phyloP scores from a whole-genome alignment of 2,113 vertebrate genomes.

The Salvelinus namaycush region DNA sequence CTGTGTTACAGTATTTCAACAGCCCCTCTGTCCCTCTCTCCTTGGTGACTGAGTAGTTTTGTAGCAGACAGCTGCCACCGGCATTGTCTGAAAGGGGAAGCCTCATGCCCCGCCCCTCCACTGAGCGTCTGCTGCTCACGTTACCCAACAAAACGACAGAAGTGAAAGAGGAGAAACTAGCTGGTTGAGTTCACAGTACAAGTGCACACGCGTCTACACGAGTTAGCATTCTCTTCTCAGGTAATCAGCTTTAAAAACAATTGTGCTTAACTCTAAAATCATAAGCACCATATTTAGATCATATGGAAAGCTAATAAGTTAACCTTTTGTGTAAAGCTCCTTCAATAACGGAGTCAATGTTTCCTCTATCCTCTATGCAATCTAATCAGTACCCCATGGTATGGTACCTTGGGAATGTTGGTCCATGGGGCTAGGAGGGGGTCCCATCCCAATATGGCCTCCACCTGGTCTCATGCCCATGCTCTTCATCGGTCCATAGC shows the following conservation, averaged over 20 bases:
- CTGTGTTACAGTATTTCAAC: background rate
- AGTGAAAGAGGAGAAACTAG: conserved; percentile 56
- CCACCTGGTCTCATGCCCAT: conserved; percentile 85
- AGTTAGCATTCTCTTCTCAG: no score
- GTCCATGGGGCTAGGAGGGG: conserved; percentile 97
- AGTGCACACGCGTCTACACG: background rate
- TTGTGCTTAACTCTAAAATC: no score
- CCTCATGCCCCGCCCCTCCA: background rate
- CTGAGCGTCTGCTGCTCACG: conserved; percentile 14
- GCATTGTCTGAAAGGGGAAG: conserved; percentile 46
- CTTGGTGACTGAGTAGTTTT: conserved; percentile 31
- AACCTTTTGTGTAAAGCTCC: no score
- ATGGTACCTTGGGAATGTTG: conserved; percentile 93
- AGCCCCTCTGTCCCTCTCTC: background rate
- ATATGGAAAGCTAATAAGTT: no score
- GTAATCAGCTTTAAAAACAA: no score
- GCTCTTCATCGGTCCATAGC: conserved; percentile 90
- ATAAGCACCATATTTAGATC: no score
- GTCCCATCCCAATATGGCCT: conserved; percentile 87
- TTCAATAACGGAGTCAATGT: no score
- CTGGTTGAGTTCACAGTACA: conserved; percentile 41
- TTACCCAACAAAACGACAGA: conserved; percentile 31
- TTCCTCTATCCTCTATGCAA: no score
- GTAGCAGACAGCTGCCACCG: conserved; percentile 39
- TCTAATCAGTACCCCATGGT: background rate